These are phyloP conservation scores for Ephialtes manifestator DNA, from an alignment of 2,888 invertebrate species.

Conservation along the genomic window DNA sequence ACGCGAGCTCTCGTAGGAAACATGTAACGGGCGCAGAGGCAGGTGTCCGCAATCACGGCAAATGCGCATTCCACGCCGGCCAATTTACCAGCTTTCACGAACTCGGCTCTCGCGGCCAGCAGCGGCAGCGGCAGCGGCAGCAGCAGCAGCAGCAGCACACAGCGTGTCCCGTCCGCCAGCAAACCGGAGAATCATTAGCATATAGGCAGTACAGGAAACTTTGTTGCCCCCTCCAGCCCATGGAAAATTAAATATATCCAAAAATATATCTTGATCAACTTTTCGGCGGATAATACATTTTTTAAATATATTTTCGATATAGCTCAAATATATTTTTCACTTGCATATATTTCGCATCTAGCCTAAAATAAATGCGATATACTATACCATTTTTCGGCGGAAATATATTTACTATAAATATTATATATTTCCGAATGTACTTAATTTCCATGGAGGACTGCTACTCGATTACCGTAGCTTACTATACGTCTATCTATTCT, in stretches of 20 bases:
- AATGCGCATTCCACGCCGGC: conserved; percentile 81
- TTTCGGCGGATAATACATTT: too few relatives aligned
- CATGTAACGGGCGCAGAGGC: conserved; percentile 71
- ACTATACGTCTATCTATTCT: not conserved
- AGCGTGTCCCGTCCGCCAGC: conserved; percentile 49
- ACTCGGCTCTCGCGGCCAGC: conserved; percentile 69
- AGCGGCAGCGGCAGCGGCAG: too few relatives aligned
- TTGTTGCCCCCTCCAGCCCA: not conserved
- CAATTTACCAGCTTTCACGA: conserved; percentile 84
- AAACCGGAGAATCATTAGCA: conserved; percentile 65
- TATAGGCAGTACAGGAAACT: conserved; percentile 43
- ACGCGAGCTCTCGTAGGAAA: conserved; percentile 49
- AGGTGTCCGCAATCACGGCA: conserved; percentile 82
- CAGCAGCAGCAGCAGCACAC: conserved; percentile 41
- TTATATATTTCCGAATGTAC: too few relatives aligned
- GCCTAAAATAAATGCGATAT: too few relatives aligned
- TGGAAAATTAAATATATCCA: too few relatives aligned
- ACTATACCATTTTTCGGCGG: too few relatives aligned
- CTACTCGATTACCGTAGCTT: not conserved
- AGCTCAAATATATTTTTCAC: too few relatives aligned
- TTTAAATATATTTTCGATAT: too few relatives aligned
- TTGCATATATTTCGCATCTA: too few relatives aligned
- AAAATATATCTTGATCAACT: too few relatives aligned
- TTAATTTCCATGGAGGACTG: too few relatives aligned
- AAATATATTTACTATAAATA: too few relatives aligned